Base-by-base conservation (phyloP, 2,888 invertebrate genomes). In the Ormyrus rosae region DNA sequence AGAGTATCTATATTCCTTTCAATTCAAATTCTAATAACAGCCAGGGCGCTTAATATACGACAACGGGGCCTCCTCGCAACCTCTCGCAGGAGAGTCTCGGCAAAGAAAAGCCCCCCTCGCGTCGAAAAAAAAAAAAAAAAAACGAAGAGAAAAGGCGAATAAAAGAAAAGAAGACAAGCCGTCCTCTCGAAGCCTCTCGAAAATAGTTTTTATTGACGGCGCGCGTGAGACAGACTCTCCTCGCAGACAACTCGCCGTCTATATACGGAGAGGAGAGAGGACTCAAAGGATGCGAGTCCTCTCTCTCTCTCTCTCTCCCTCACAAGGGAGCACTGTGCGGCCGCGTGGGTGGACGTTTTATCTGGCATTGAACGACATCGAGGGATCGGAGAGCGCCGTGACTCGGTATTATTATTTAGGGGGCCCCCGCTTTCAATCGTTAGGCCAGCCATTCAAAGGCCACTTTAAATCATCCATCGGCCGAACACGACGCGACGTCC, bases 381-480 rank as follows among this genome's bases (percentile, higher is more conserved):
- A 67, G 85, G 82, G 84, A 85, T 84, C 86, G 84, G 55, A 55
- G 82, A 83, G 76, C 88, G 89, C 88, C 90, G 85, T 90, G 90
- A 90, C 87, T 89, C 85, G 87, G 88, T 89, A 89, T 89, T 89
- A 89, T 90, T 89, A 87, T 85, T 85, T 84, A 84, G 82, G 84
- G 85, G 82, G 84, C 75, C 86, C 86, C 87, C 88, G 87, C 88
- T 87, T 86, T 83, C 86, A 88, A 88, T 90, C 90, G 89, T 89
- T 89, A 89, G 88, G 61, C n/a, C 61, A 64, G 86, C 88, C 88
- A 89, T 90, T 90, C 88, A 90, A 86, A 88, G 69, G 60, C 88
- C 88, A 88, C 88, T 88, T 89, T 88, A 89, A 89, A 88, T 88
- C 89, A 84, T 81, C 89, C 87, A 88, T 90, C 88, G 81, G 50